Evolutionary conservation across 37 sponge, comb jelly and placozoan species (phyloP).

Genomic region (Bolinopsis microptera): DNA sequence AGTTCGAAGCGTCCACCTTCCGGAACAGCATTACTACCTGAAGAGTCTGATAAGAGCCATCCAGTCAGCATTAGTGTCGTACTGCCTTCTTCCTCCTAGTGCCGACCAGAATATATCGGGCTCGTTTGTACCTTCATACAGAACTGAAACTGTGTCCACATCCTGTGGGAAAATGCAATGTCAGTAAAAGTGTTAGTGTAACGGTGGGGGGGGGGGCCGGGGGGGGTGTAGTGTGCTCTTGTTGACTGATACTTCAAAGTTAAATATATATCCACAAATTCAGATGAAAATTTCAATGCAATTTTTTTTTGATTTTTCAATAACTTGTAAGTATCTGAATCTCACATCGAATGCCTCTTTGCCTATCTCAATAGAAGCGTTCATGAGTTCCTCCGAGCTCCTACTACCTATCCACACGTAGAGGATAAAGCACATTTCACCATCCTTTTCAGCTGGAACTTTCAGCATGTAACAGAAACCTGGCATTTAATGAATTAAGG

Average conservation of each 20-base stretch:
- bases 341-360: constrained; percentile 58
- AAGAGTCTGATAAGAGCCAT: constrained; percentile 81
- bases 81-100: constrained; percentile 74
- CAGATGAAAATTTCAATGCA: too few relatives aligned
- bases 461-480: constrained; percentile 81
- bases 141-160: constrained; percentile 15
- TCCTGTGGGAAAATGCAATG: too few relatives aligned
- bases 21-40: too few relatives aligned
- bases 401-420: constrained; percentile 93
- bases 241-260: too few relatives aligned
- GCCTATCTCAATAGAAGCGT: constrained; percentile 40
- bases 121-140: constrained; percentile 50
- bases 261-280: too few relatives aligned
- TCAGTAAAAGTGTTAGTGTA: too few relatives aligned
- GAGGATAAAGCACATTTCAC: constrained; percentile 80
- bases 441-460: constrained; percentile 87
- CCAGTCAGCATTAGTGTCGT: constrained; percentile 78
- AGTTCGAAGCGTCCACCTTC: too few relatives aligned
- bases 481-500: background rate
- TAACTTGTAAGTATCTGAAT: too few relatives aligned
- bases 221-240: too few relatives aligned
- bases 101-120: constrained; percentile 93
- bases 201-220: too few relatives aligned
- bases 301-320: too few relatives aligned
- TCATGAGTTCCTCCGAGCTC: constrained; percentile 61